Evolutionary conservation across 2,797 vertebrate genomes (phyloP), one percentile per base, ranked within the genome.

Genomic region (Margarornis squamiger): DNA sequence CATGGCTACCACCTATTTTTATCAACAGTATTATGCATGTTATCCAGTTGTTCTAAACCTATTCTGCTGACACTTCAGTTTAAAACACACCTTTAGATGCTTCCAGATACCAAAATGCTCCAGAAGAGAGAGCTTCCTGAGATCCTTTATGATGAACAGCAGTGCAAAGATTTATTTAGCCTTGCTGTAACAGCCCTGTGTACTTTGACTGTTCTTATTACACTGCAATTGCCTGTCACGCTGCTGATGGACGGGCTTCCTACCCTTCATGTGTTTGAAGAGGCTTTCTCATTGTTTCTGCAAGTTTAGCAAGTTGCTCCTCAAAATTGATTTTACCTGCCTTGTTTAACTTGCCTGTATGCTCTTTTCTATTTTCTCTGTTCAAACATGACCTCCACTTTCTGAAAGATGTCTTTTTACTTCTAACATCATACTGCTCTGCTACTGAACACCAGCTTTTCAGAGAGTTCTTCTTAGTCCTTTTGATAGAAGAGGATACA

Each of bases 91-190:
- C 58, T 75, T 90, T 30, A 72, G 22, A 68, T 21, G 24, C n/a
- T 90, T 85, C 74, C 32, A 78, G 51, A 48, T 34, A 79, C 36
- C 51, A 81, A 77, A 81, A 81, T 27, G 29, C 54, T 88, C 73
- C 79, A 76, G 48, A 72, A 93, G 41, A 81, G 49, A 93, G 78
- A 72, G 30, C 5, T 95, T 55, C 43, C 48, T 0, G 5, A 90
- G 62, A 88, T 68, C 27, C 48, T 85, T 79, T 36, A 32, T 61
- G 68, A 84, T 34, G 74, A 95, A 81, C n/a, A 85, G 88, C 51
- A 93, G 88, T 90, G 80, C 66, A 93, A 96, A 94, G 88, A 78
- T 93, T 93, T 95, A 90, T 92, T 95, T 92, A 94, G 83, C 77
- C 63, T 93, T 90, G 55, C 46, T 59, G 54, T 48, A 75, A 27